Conservation (phyloP, 2,113 vertebrate species). For the Sclerurus mexicanus region DNA sequence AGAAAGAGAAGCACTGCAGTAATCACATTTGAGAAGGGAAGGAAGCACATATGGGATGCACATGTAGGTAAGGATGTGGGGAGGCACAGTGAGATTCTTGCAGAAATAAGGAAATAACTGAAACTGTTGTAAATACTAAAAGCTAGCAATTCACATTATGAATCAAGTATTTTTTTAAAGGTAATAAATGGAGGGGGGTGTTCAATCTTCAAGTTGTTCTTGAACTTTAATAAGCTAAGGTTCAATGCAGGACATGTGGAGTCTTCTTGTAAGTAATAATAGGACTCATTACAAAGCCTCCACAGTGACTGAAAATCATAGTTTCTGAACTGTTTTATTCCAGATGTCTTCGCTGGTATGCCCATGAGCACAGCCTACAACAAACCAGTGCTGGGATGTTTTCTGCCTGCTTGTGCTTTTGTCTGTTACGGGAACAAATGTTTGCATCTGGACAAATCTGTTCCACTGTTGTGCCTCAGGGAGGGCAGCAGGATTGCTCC, state of each 20-base stretch:
- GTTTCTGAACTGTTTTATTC: neutral
- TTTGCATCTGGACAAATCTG: neutral
- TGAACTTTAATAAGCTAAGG: neutral
- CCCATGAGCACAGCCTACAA: neutral
- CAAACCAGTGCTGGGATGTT: neutral
- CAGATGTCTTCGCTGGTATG: neutral
- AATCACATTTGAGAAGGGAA: neutral
- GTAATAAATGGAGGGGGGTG: neutral
- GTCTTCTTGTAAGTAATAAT: neutral
- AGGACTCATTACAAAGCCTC: neutral
- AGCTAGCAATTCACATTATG: neutral
- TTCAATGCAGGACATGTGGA: neutral
- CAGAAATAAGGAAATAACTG: slow-evolving; percentile 1
- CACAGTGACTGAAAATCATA: neutral
- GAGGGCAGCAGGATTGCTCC: neutral
- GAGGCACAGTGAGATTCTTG: neutral
- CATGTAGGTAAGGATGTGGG: neutral
- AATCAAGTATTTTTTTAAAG: neutral
- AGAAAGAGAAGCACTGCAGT: neutral
- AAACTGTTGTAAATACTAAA: neutral
- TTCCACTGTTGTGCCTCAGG: neutral
- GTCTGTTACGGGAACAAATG: neutral
- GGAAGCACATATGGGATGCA: slow-evolving; percentile 50
- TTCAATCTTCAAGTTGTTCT: neutral
- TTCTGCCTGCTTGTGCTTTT: neutral